A percentile compares a stretch with the other conserved stretches of the same genome.
Conservation (phyloP, 2,797 vertebrate species). For the Percopsis omiscomaycus region DNA sequence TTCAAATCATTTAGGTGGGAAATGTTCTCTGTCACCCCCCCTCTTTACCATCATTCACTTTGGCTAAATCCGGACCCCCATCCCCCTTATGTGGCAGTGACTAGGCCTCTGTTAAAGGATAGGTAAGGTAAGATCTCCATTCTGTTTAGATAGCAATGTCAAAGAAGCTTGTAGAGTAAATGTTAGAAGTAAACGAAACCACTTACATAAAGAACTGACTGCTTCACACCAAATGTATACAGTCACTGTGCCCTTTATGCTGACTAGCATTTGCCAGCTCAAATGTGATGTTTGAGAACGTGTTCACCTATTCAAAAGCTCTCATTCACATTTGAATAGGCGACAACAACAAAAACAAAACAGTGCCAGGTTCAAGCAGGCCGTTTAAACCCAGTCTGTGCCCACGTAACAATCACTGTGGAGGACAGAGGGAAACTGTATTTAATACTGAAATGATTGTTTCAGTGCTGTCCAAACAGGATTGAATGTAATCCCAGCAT, state of each 20-base stretch:
- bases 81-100: too few species aligned
- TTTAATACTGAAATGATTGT: constrained; percentile 60
- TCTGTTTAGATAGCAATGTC: too few species aligned
- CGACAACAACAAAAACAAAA: constrained; percentile 46
- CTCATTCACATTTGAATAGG: constrained; percentile 50
- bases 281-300: constrained; percentile 55
- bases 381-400: constrained; percentile 62
- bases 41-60: constrained; percentile 36
- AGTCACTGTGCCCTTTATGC: too few species aligned
- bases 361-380: constrained; percentile 69
- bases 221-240: too few species aligned
- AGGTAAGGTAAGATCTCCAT: too few species aligned
- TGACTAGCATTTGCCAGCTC: constrained; percentile 15
- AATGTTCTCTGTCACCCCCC: background rate
- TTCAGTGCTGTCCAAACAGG: constrained; percentile 55
- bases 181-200: too few species aligned
- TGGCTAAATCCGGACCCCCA: constrained; percentile 7
- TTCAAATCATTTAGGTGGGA: background rate
- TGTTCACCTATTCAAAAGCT: constrained; percentile 59
- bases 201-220: too few species aligned
- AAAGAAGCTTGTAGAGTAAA: too few species aligned
- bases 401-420: constrained; percentile 65
- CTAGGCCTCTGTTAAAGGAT: too few species aligned
- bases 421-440: constrained; percentile 47
- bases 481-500: constrained; percentile 13